Percentiles rank a stretch among this genome's conserved stretches.
These are phyloP conservation scores for Okapia johnstoni DNA, from an alignment of 2,113 vertebrate genomes.

Conservation along the genomic window DNA sequence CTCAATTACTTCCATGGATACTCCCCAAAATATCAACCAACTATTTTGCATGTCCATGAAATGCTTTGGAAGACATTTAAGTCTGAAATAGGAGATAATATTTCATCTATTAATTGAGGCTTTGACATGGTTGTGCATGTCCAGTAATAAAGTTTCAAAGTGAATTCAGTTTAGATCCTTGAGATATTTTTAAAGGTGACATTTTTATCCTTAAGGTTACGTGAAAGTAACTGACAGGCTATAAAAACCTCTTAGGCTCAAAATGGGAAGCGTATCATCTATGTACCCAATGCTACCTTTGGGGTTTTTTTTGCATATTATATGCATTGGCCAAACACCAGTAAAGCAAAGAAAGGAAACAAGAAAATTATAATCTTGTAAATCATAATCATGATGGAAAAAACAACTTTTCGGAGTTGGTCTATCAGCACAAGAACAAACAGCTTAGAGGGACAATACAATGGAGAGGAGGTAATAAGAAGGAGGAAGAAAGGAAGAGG, in stretches of 20 bases:
- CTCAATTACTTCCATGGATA: constrained; percentile 81
- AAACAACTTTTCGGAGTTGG: neutral
- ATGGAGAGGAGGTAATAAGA: neutral
- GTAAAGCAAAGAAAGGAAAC: neutral
- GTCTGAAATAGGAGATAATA: constrained; percentile 80
- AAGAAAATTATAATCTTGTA: neutral
- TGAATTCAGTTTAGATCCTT: constrained; percentile 81
- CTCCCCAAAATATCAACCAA: constrained; percentile 83
- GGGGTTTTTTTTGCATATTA: neutral
- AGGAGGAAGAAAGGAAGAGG: neutral
- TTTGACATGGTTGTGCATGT: constrained; percentile 72
- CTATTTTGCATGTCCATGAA: constrained; percentile 83
- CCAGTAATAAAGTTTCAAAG: constrained; percentile 82
- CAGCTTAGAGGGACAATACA: neutral
- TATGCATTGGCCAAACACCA: neutral
- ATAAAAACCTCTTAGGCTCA: neutral
- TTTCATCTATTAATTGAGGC: constrained; percentile 84
- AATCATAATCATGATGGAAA: neutral
- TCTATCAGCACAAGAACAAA: neutral
- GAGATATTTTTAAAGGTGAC: constrained; percentile 83
- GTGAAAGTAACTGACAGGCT: constrained; percentile 37
- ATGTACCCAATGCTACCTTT: neutral
- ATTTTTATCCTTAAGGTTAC: constrained; percentile 73
- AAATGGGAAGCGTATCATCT: neutral
- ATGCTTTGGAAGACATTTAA: constrained; percentile 81